Evolutionary conservation across 1,140 invertebrate genomes (phyloP).

Genomic region (Archivesica marissinica): DNA sequence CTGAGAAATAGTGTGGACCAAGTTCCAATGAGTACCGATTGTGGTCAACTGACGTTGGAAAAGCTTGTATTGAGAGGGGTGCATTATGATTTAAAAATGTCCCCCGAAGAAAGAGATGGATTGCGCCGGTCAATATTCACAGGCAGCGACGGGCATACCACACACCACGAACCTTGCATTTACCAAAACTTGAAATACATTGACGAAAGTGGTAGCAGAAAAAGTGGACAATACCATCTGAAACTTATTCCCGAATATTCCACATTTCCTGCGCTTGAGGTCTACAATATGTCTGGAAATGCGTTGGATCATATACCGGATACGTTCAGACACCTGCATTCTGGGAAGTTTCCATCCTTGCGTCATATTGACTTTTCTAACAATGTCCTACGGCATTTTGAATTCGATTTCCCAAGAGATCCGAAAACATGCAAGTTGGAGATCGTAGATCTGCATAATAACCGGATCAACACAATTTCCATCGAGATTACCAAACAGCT

Average conservation of each 20-base stretch:
- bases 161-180: background rate
- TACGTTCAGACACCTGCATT: constrained; percentile 44
- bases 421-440: constrained; percentile 24
- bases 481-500: background rate
- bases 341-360: constrained; percentile 41
- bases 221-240: constrained; percentile 50
- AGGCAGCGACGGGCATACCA: background rate
- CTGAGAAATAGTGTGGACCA: constrained; percentile 11
- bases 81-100: constrained; percentile 49
- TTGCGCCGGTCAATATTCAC: background rate
- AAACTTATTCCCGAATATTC: constrained; percentile 56
- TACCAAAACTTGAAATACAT: constrained; percentile 41
- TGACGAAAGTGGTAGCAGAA: constrained; percentile 60
- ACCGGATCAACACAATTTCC: constrained; percentile 11
- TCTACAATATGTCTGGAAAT: constrained; percentile 57
- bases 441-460: constrained; percentile 28
- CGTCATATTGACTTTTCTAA: constrained; percentile 50
- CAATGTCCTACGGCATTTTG: constrained; percentile 37
- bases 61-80: constrained; percentile 18
- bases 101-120: constrained; percentile 46
- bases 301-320: constrained; percentile 37
- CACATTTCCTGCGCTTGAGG: constrained; percentile 34
- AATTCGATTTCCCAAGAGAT: constrained; percentile 53
- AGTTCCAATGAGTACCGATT: constrained; percentile 31
- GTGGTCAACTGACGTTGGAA: constrained; percentile 50